phyloP scores from a whole-genome alignment of 2,797 vertebrate genomes.

The Hemibagrus guttatus region DNA sequence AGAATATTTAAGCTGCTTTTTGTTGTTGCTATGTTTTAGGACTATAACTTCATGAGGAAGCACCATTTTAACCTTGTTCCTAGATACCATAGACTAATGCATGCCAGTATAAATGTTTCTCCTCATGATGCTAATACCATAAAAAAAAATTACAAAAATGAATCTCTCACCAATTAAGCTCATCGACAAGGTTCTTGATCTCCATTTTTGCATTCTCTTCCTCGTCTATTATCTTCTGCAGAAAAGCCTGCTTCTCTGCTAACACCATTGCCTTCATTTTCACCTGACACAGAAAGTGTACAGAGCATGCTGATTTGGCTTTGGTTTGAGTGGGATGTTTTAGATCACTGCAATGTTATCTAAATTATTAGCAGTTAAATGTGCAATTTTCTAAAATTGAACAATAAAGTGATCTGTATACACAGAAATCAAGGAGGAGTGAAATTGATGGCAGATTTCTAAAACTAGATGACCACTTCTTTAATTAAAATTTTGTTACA shows the following conservation, averaged over 20 bases:
- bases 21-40: background rate
- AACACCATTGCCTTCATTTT: constrained; percentile 78
- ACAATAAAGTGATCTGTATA: background rate
- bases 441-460: background rate
- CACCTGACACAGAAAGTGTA: constrained; percentile 71
- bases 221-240: constrained; percentile 79
- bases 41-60: background rate
- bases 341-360: background rate
- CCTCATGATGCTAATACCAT: background rate
- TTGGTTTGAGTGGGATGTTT: background rate
- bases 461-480: background rate
- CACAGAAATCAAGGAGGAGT: background rate
- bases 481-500: background rate
- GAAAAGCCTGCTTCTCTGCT: constrained; percentile 82
- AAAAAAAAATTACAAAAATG: background rate
- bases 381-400: background rate
- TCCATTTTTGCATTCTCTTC: constrained; percentile 72
- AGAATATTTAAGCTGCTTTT: background rate
- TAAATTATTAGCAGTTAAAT: background rate
- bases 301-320: background rate
- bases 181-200: constrained; percentile 74
- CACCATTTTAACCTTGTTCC: background rate
- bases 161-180: constrained; percentile 77
- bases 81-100: background rate
- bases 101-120: background rate